phyloP scores from a whole-genome alignment of 2,113 vertebrate species.

The Halichoerus grypus region DNA sequence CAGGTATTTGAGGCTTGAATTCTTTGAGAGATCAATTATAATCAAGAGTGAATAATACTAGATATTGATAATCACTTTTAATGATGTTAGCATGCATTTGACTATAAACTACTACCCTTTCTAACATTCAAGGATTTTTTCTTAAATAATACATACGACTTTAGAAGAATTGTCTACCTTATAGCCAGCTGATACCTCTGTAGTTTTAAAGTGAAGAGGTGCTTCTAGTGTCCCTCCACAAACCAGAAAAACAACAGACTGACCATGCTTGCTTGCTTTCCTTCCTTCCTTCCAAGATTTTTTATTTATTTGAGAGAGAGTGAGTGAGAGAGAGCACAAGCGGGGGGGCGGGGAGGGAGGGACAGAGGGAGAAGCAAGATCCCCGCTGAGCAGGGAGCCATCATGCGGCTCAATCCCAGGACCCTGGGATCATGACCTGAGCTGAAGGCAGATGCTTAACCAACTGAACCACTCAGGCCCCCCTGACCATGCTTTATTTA shows the following conservation, averaged over 20 bases:
- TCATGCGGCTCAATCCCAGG: neutral
- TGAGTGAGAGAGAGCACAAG: neutral
- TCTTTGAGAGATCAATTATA: constrained; percentile 24
- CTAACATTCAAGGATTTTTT: neutral
- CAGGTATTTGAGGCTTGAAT: constrained; percentile 35
- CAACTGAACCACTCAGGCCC: neutral
- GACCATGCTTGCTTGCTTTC: neutral
- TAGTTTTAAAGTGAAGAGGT: constrained; percentile 17
- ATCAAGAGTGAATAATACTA: constrained; percentile 26
- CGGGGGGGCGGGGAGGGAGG: neutral
- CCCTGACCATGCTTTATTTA: neutral
- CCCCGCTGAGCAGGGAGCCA: neutral
- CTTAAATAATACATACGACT: neutral
- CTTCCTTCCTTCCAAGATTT: neutral
- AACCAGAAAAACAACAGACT: neutral
- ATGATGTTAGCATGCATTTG: neutral
- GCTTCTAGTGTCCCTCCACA: constrained; percentile 12
- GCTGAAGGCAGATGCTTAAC: neutral
- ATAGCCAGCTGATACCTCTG: neutral
- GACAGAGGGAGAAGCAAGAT: neutral
- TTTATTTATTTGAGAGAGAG: neutral
- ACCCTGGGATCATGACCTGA: neutral
- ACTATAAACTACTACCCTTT: neutral
- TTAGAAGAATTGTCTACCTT: constrained; percentile 40
- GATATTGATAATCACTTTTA: constrained; percentile 39